Percentiles rank a stretch among this genome's conserved stretches.
Evolutionary conservation across 2,113 vertebrate species (phyloP).

Genomic region (Myotis lucifugus): DNA sequence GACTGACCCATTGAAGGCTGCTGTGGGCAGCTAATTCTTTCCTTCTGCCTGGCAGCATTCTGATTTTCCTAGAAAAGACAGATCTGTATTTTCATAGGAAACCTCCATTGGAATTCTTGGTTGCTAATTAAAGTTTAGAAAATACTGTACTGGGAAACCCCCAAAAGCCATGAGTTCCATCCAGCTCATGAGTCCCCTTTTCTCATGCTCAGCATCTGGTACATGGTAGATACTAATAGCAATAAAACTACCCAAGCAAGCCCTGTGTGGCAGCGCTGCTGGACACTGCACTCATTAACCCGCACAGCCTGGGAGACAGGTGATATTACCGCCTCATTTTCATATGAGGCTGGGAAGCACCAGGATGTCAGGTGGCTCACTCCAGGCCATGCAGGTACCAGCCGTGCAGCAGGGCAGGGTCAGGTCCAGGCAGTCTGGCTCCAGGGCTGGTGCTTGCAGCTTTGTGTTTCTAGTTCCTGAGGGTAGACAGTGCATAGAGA

Average conservation of each 20-base stretch:
- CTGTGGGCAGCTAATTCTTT: not conserved
- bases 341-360: not conserved
- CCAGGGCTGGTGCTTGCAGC: not conserved
- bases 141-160: not conserved
- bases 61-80: slow-evolving; percentile 22
- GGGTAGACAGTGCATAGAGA: not conserved
- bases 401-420: not conserved
- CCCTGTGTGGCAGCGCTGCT: not conserved
- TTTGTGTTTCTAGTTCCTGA: not conserved
- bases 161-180: not conserved
- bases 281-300: not conserved
- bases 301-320: not conserved
- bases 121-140: not conserved
- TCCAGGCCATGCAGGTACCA: not conserved
- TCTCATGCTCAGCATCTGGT: not conserved
- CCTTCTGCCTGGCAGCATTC: not conserved
- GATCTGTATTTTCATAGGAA: slow-evolving; percentile 1
- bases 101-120: not conserved
- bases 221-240: not conserved
- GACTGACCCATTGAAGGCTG: not conserved
- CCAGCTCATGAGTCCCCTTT: not conserved
- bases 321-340: not conserved
- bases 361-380: not conserved
- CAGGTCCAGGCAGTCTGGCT: not conserved
- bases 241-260: too few relatives aligned